Base-by-base conservation (phyloP, 2,888 invertebrate species). In the Iselma pallidipennis region DNA sequence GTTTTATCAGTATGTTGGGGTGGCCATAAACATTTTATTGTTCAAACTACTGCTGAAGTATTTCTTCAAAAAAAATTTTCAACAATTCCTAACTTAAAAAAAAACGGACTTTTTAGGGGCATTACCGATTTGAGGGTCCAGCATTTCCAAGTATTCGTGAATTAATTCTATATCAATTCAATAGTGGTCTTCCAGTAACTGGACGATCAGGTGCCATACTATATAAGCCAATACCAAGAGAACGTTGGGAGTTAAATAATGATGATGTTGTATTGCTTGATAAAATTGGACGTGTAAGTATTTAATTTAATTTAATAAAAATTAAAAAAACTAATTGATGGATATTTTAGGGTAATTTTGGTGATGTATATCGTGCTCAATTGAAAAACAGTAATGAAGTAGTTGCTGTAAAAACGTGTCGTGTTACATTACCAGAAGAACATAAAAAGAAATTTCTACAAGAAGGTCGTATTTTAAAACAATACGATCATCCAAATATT, bases 401-500 rank as follows among this genome's bases (percentile, higher is more conserved):
- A 75, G 96, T 97, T 31, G 97, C 97, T 3, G 96, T 97, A 63
- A 98, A 98, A 85, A 98, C 97, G 0, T 98, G 97, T 78, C 87
- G 94, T 64, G 92, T 96, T 77, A 95, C 96, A 0, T 82, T 98
- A 52, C 96, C 96, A 0, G 98, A 98, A 68, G 97, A 98, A 76
- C 87, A 88, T 73, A 96, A 96, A 80, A 89, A 93, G 63, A 97
- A 96, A 76, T 98, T 98, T 83, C 83, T 98, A 31, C 95, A 95
- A 79, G 98, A 98, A 79, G 97, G 97, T 0, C 85, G 97, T 70
- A 97, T 98, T 70, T 85, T 98, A 12, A 96, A 97, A 80, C 96
- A 96, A 80, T 98, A 98, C 80, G 93, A 96, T 80, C 98, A 98
- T 82, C 95, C 95, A 0, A 98, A 98, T 82, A 95, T 98, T 68